These are phyloP conservation scores for Laodelphax striatellus DNA, from an alignment of 1,140 invertebrate species.

Conservation along the genomic window DNA sequence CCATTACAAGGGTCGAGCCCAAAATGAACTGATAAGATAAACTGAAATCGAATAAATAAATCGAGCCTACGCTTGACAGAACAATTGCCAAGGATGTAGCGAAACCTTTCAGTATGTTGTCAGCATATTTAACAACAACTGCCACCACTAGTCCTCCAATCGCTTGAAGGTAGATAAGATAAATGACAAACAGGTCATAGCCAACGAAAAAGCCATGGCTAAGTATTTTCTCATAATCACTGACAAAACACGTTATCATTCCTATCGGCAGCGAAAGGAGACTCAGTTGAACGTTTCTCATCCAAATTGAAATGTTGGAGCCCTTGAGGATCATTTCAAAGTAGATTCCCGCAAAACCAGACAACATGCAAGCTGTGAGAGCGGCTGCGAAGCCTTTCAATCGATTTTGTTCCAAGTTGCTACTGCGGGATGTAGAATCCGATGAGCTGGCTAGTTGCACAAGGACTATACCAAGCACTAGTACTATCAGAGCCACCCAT, in stretches of 20 bases:
- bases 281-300: slow-evolving; percentile 87
- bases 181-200: slow-evolving; percentile 77
- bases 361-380: slow-evolving; percentile 81
- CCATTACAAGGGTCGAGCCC: slow-evolving; percentile 82
- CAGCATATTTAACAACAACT: slow-evolving; percentile 92
- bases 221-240: slow-evolving; percentile 41
- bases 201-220: slow-evolving; percentile 60
- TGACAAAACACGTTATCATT: slow-evolving; percentile 54
- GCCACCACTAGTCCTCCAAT: slow-evolving; percentile 86
- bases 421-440: slow-evolving; percentile 27
- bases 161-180: slow-evolving; percentile 72
- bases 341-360: slow-evolving; percentile 97
- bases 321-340: slow-evolving; percentile 98
- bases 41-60: slow-evolving; percentile 86
- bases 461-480: slow-evolving; percentile 77
- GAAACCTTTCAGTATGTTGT: slow-evolving; percentile 94
- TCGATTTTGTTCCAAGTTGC: slow-evolving; percentile 52
- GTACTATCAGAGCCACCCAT: slow-evolving; percentile 76
- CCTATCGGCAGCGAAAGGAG: slow-evolving; percentile 70
- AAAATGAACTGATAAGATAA: slow-evolving; percentile 75
- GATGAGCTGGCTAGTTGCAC: slow-evolving; percentile 58
- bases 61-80: slow-evolving; percentile 86
- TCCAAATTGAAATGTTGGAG: slow-evolving; percentile 93
- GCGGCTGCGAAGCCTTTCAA: slow-evolving; percentile 81
- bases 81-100: slow-evolving; percentile 92